phyloP scores from a whole-genome alignment of 2,797 vertebrate genomes.

The Artibeus jamaicensis region DNA sequence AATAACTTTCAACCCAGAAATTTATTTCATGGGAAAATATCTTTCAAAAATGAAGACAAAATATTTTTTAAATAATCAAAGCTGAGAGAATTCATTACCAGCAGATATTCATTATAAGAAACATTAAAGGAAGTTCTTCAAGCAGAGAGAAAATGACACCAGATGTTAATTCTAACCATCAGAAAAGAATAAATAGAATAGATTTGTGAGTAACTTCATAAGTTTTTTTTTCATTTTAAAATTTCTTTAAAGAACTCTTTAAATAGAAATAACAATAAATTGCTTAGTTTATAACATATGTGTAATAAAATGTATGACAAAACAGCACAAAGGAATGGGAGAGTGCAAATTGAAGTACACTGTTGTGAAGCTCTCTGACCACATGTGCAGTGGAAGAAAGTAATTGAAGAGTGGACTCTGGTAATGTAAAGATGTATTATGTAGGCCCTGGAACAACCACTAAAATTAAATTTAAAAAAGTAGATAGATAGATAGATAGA shows the following conservation, averaged over 20 bases:
- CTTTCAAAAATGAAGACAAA: neutral
- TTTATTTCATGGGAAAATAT: neutral
- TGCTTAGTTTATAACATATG: neutral
- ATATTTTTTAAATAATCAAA: neutral
- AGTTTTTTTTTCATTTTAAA: neutral
- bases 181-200: neutral
- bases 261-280: neutral
- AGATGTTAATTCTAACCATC: neutral
- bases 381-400: neutral
- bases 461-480: neutral
- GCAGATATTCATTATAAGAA: neutral
- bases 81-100: neutral
- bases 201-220: neutral
- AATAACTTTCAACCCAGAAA: neutral
- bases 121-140: neutral
- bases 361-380: neutral
- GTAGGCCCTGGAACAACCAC: neutral
- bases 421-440: neutral
- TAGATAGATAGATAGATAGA: neutral
- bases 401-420: neutral
- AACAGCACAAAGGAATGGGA: neutral
- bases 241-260: neutral
- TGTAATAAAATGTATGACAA: neutral
- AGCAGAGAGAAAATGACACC: neutral
- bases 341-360: neutral